Evolutionary conservation across 2,113 vertebrate species (phyloP).

Genomic region (Vombatus ursinus): DNA sequence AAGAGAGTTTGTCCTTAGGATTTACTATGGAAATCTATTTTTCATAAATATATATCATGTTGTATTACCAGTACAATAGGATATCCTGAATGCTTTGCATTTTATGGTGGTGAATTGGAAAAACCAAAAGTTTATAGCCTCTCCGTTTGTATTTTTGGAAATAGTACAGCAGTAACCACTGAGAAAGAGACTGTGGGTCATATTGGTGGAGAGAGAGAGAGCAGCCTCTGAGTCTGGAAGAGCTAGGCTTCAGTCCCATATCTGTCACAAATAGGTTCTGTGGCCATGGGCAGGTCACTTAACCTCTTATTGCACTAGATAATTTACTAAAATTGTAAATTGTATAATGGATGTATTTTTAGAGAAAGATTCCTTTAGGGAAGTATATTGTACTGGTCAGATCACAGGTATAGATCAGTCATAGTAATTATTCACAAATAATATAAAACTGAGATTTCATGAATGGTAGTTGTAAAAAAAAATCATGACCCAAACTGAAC

Average conservation of each 20-base stretch:
- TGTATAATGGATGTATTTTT: neutral
- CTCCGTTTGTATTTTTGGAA: constrained; percentile 31
- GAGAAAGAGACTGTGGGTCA: constrained; percentile 17
- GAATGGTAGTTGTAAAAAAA: neutral
- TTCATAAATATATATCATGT: constrained; percentile 15
- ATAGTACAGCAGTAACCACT: neutral
- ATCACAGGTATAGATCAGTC: neutral
- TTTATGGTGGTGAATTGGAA: neutral
- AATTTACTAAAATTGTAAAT: neutral
- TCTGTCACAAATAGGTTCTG: neutral
- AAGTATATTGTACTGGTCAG: neutral
- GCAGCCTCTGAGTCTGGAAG: neutral
- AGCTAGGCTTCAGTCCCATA: neutral
- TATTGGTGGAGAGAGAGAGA: neutral
- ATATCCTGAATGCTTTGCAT: constrained; percentile 2
- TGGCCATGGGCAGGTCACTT: neutral
- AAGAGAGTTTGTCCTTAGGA: neutral
- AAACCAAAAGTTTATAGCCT: constrained; percentile 19
- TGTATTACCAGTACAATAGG: constrained; percentile 24
- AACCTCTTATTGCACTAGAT: neutral
- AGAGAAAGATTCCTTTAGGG: neutral
- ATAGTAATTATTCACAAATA: neutral
- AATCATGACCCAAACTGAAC: neutral
- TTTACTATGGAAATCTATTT: neutral
- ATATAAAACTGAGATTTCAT: neutral